These are phyloP conservation scores for Ciconia maguari DNA, from an alignment of 2,113 vertebrate species.

Conservation along the genomic window DNA sequence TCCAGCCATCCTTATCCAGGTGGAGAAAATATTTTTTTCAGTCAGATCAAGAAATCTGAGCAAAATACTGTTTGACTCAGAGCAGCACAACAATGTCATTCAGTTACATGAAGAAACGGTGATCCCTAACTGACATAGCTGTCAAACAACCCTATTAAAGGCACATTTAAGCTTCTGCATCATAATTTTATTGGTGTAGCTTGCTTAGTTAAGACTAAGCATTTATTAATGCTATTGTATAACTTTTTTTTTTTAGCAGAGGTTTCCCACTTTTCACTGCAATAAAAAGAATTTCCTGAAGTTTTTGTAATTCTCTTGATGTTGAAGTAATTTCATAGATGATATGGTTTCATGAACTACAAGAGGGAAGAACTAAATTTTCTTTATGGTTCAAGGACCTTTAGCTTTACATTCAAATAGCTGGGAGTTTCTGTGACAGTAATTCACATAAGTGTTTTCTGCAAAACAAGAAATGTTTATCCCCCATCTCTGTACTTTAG, in stretches of 20 bases:
- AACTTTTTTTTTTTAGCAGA: not conserved
- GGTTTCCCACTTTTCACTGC: not conserved
- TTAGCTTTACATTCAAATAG: not conserved
- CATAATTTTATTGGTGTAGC: not conserved
- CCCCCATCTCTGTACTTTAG: not conserved
- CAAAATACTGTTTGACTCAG: not conserved
- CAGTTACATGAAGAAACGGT: not conserved
- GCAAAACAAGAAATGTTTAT: not conserved
- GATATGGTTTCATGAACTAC: not conserved
- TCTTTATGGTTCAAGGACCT: not conserved
- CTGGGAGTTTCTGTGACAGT: not conserved
- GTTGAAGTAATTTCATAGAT: not conserved
- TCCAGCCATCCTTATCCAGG: not conserved
- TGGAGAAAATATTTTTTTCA: not conserved
- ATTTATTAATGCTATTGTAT: not conserved
- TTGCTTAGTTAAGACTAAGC: not conserved
- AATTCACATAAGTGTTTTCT: not conserved
- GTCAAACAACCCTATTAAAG: not conserved
- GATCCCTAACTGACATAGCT: not conserved
- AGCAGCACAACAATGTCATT: not conserved
- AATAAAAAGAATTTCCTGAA: not conserved
- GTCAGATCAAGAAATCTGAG: not conserved
- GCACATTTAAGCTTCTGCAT: not conserved
- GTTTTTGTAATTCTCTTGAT: not conserved
- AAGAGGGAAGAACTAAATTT: not conserved